Evolutionary conservation across 2,113 vertebrate species (phyloP), one percentile per base, ranked within the genome.

Genomic region (Callipepla californica): DNA sequence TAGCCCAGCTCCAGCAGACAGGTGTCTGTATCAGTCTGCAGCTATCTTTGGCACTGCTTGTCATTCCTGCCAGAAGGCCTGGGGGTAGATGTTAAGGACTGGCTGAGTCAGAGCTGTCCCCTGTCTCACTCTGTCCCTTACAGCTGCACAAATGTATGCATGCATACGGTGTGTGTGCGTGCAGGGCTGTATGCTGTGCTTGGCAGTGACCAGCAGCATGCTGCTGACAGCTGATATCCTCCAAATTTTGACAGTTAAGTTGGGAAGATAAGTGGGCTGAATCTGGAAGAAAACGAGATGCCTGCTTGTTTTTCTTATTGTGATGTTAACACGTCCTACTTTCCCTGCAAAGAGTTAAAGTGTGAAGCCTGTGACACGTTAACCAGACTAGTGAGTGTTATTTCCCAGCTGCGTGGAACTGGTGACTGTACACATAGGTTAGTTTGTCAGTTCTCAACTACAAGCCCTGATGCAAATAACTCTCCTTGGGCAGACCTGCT

Each of bases 381-480:
- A 5, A 45, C 23, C 85, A 87, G 70, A 11, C 57, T 40, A 6
- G 50, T 59, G 67, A 63, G 4, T 9, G 62, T n/a, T 72, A 51
- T 86, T 88, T 76, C 65, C 90, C 90, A 80, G 75, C 85, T 80
- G 88, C 6, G 4, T 57, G 4, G 84, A 47, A 36, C 34, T 38
- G 48, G 77, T 77, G 74, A 45, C 74, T 4, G 11, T 82, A 87
- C 93, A 90, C 42, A 34, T 44, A 90, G 85, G 90, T 96, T 95
- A 91, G 48, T 88, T 79, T 95, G 95, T 93, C 89, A 67, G 66
- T 77, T 69, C 87, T 87, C 69, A 92, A 66, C 94, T 95, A 94
- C 91, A 92, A 96, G 89, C 92, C 85, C 90, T 11, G 53, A 86
- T 95, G 95, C 94, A 95, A 96, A 96, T 94, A 72, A 8, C 63